Base-by-base conservation (phyloP, 2,797 vertebrate species). In the Manis javanica region DNA sequence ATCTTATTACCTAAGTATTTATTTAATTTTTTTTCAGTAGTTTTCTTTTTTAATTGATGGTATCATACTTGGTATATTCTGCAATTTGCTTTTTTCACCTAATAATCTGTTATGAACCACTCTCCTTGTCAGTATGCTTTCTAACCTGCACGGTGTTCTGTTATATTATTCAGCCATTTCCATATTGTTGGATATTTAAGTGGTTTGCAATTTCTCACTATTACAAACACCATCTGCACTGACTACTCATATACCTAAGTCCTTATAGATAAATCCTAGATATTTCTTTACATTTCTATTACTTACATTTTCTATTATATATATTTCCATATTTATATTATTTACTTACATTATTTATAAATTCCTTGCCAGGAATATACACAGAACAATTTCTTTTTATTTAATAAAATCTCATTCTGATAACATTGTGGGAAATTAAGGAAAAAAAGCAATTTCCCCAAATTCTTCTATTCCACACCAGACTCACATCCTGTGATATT, bases 1-100 rank as follows among this genome's bases (percentile, higher is more conserved):
- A 64, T 77, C 51, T 91, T 72, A 7, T 96, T 91, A 68, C 8
- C 23, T 77, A 88, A 93, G 42, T 64, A 18, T 64, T 75, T 78
- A 9, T 46, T 64, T 77, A 16, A 46, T 84, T 72, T n/a, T 23
- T 86, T 79, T 61, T 57, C 16, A 92, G 85, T 42, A 64, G 49
- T 69, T 68, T 74, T 59, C 37, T 72, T 71, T 82, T 39, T 79
- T 57, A 88, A 26, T n/a, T 53, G 21, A 31, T 87, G 2, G 21
- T 4, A 14, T 53, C 39, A 72, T 87, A 61, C 61, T 83, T 23
- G 12, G 78, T 14, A 39, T 66, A 57, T 66, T 89, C 85, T 94
- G 6, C 34, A 53, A 66, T 24, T 83, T 77, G 7, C 24, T 55
- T 71, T 81, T 42, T 82, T 68, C 18, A 72, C 9, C 42, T 64